Percentiles rank a stretch among this genome's conserved stretches.
These are phyloP conservation scores for Spisula subtruncata DNA, from an alignment of 2,888 invertebrate species.

Conservation along the genomic window DNA sequence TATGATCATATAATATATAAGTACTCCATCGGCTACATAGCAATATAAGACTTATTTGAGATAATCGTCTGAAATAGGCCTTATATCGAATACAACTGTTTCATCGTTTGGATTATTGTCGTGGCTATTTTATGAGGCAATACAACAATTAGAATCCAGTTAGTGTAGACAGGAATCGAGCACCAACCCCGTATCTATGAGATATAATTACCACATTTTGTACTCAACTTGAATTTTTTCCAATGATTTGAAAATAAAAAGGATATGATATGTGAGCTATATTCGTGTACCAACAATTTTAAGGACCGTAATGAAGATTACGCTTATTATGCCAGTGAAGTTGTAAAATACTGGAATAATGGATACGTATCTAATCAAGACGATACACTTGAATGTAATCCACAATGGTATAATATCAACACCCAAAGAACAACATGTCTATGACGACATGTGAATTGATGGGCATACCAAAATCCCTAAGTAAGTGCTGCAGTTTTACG, in stretches of 20 bases:
- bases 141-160: conserved; percentile 47
- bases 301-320: conserved; percentile 19
- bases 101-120: conserved; percentile 27
- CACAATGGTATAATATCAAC: not conserved
- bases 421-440: not conserved
- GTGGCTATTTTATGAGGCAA: conserved; percentile 42
- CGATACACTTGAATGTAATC: not conserved
- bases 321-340: not conserved
- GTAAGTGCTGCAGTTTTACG: not conserved
- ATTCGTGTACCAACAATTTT: conserved; percentile 35
- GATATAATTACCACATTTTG: conserved; percentile 45
- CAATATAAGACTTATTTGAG: not conserved
- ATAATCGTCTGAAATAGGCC: conserved; percentile 34
- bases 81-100: conserved; percentile 39
- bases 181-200: not conserved
- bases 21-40: not conserved
- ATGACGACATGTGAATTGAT: not conserved
- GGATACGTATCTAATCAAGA: not conserved
- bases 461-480: not conserved
- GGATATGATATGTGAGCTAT: conserved; percentile 39
- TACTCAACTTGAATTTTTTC: conserved; percentile 46
- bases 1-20: conserved; percentile 1
- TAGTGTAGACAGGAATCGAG: conserved; percentile 31
- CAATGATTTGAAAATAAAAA: conserved; percentile 58
- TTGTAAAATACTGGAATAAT: not conserved